Evolutionary conservation across 1,140 invertebrate species (phyloP), one percentile per base, ranked within the genome.

Genomic region (Cydia fagiglandana): DNA sequence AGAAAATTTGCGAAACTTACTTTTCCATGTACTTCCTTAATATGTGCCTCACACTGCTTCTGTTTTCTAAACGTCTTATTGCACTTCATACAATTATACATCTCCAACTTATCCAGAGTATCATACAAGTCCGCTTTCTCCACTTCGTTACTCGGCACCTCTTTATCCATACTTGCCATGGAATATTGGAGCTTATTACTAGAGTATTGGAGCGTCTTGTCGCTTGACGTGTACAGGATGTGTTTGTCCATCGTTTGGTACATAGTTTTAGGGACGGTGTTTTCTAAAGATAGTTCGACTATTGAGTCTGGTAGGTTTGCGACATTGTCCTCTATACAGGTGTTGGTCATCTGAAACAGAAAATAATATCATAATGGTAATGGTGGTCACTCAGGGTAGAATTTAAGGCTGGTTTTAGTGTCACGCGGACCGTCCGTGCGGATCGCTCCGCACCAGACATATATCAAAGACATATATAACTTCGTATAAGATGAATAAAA

Each of bases 31-130:
- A 91, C 88, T 41, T 94, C 93, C 76, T 93, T 93, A 76, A 95
- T 93, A 82, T 96, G 95, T 4, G 93, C 91, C 56, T 96, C 95
- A 78, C 94, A 94, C n/a, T 95, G 94, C 80, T 95, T 96, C 83
- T 95, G 94, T 75, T 94, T 93, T 50, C 94, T 91, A 83, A 96
- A 96, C 30, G 93, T 92, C 84, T 95, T 95, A 73, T 94, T 94
- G 82, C 95, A 96, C n/a, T 95, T 93, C 4, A 90, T 86, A 81
- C 95, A 95, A 20, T 88, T 92, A 75, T 87, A 93, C 61, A 88
- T 30, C 20, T 89, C 83, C 28, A 90, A 38, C 66, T 90, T 91
- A 20, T 88, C 88, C 47, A 88, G 73, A 0, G 86, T 78, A 2
- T 88, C 87, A 28, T 90, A 90, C 41, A 91, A 50, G 34, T 91